Evolutionary conservation across 2,113 vertebrate genomes (phyloP).

Genomic region (Centropus bengalensis): DNA sequence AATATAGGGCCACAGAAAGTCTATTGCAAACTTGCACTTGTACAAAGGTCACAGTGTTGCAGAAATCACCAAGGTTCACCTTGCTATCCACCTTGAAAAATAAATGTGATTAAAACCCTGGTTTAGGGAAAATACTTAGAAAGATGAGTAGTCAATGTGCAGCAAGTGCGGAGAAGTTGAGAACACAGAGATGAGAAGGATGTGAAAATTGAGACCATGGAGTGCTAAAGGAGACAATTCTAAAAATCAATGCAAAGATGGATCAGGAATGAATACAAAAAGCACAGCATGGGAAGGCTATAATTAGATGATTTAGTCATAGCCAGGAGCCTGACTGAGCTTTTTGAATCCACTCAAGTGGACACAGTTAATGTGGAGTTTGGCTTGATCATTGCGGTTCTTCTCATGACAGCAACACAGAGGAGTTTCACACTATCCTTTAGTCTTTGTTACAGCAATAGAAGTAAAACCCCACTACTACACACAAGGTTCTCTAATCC

Average conservation of each 20-base stretch:
- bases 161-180: background rate
- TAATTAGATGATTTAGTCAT: constrained; percentile 69
- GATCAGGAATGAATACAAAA: constrained; percentile 49
- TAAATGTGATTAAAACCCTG: background rate
- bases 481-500: background rate
- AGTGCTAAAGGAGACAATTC: constrained; percentile 32
- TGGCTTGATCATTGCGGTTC: background rate
- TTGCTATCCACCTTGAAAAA: background rate
- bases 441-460: background rate
- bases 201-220: constrained; percentile 42
- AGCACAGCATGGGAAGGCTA: constrained; percentile 54
- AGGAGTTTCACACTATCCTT: background rate
- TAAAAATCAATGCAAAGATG: constrained; percentile 64
- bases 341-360: constrained; percentile 62
- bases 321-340: constrained; percentile 60
- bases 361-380: constrained; percentile 38
- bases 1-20: background rate
- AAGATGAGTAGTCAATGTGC: background rate
- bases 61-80: background rate
- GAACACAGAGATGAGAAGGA: background rate
- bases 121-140: background rate
- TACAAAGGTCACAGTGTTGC: background rate
- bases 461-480: background rate
- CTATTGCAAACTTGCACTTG: background rate
- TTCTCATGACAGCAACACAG: background rate